These are phyloP conservation scores for Phyto melanocephala DNA, from an alignment of 2,888 invertebrate species.

Conservation along the genomic window DNA sequence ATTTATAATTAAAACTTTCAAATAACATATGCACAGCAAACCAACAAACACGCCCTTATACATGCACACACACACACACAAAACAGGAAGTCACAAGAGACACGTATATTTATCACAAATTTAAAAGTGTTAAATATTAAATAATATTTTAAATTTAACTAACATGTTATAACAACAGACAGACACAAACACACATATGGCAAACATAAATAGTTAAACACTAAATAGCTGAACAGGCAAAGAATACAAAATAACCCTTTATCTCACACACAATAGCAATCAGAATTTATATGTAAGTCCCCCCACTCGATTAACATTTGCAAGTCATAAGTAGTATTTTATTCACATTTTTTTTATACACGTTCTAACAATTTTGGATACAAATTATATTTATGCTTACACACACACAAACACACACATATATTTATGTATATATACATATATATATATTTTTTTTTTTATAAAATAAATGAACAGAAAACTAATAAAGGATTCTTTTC, in stretches of 20 bases:
- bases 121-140: not conserved
- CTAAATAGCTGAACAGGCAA: no score
- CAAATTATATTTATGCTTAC: not conserved
- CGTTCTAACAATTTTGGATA: not conserved
- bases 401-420: not conserved
- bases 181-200: not conserved
- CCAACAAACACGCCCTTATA: not conserved
- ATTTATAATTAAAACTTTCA: slow-evolving; percentile 6
- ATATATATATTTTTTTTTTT: not conserved
- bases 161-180: not conserved
- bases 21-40: not conserved
- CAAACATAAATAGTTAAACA: not conserved
- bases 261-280: no score
- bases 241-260: not conserved
- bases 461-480: not conserved
- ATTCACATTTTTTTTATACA: slow-evolving; percentile 13
- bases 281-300: no score
- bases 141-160: slow-evolving; percentile 4
- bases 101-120: slow-evolving; percentile 5
- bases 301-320: not conserved
- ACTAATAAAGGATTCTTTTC: not conserved
- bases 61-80: not conserved
- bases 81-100: not conserved
- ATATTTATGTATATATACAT: no score
- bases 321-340: not conserved